phyloP scores from a whole-genome alignment of 2,888 invertebrate species.

The Luperina testacea region DNA sequence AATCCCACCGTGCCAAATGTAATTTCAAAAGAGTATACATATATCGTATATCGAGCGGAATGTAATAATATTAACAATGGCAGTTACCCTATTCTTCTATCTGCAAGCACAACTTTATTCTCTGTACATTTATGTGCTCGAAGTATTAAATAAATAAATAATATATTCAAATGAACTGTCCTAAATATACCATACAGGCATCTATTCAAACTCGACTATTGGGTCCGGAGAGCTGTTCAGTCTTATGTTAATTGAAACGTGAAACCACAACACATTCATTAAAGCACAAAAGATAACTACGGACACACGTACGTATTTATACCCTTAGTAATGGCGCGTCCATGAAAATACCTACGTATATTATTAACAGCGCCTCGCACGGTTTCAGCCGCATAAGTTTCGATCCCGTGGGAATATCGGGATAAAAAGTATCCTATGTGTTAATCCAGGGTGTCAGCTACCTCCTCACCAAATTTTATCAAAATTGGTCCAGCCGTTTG shows the following conservation, averaged over 20 bases:
- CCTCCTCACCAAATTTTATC: too few relatives aligned
- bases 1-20: background rate
- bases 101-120: background rate
- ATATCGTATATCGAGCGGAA: background rate
- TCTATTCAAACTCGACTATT: background rate
- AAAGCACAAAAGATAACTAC: conserved; percentile 56
- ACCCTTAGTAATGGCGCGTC: conserved; percentile 20
- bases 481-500: too few relatives aligned
- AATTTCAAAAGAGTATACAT: background rate
- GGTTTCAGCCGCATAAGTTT: too few relatives aligned
- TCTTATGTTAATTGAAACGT: conserved; percentile 72
- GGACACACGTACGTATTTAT: background rate
- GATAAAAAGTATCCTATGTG: too few relatives aligned
- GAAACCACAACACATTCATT: conserved; percentile 66
- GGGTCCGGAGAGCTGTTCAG: conserved; percentile 40
- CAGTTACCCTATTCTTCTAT: background rate
- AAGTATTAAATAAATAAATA: too few relatives aligned
- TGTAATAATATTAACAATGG: background rate
- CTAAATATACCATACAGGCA: background rate
- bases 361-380: background rate
- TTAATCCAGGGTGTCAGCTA: too few relatives aligned
- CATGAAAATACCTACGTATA: background rate
- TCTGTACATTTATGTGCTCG: background rate
- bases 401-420: too few relatives aligned
- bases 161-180: conserved; percentile 24